Percentiles rank a stretch among this genome's conserved stretches.
Conservation (phyloP, 2,113 vertebrate genomes). For the Sinosuthora webbiana region DNA sequence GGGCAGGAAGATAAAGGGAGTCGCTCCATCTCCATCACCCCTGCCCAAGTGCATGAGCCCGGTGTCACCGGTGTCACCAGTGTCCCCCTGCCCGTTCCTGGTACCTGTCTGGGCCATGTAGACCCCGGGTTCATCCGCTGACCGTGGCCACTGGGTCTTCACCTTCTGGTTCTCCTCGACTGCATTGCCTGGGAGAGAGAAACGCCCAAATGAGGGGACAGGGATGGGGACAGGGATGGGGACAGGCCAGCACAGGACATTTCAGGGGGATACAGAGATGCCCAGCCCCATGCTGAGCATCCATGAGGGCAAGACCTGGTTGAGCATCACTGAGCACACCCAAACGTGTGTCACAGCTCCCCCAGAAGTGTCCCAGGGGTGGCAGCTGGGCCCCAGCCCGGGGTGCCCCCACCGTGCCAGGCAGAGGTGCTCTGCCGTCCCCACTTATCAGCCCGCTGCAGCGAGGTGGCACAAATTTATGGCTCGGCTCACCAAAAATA, state of each 20-base stretch:
- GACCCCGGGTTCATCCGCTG: conserved; percentile 93
- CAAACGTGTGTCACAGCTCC: rapidly evolving
- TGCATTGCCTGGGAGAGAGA: conserved; percentile 81
- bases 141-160: conserved; percentile 95
- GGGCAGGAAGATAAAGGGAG: background rate
- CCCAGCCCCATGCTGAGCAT: background rate
- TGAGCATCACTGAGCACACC: background rate
- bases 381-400: rapidly evolving
- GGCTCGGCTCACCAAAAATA: conserved; percentile 81
- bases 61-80: background rate
- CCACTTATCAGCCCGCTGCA: conserved; percentile 68
- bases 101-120: conserved; percentile 99
- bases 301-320: background rate
- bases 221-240: background rate
- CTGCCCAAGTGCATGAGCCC: background rate
- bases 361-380: background rate
- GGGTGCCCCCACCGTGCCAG: rapidly evolving
- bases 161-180: conserved; percentile 92
- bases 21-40: background rate
- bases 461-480: conserved; percentile 79
- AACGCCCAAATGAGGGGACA: background rate
- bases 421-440: background rate
- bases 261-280: too few relatives aligned
- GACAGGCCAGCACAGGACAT: rapidly evolving
- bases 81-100: background rate